These are phyloP conservation scores for Orcinus orca DNA, from an alignment of 2,113 vertebrate species.

Conservation along the genomic window DNA sequence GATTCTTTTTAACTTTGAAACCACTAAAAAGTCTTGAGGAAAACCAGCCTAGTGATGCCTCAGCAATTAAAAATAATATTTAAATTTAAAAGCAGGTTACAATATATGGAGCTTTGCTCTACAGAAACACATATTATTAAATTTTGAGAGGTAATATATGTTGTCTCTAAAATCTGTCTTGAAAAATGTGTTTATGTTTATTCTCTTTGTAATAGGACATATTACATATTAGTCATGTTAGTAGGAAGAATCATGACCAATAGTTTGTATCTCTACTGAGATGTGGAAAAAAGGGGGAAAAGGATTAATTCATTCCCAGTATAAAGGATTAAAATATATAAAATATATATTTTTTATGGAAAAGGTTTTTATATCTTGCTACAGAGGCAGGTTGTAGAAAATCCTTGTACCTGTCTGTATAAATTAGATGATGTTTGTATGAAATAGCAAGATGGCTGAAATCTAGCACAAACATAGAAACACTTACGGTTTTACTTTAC, in stretches of 20 bases:
- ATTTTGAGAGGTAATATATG: background rate
- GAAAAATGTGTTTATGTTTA: background rate
- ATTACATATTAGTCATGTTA: background rate
- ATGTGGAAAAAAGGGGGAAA: background rate
- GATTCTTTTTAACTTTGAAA: background rate
- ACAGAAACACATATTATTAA: background rate
- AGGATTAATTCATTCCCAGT: background rate
- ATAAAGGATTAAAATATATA: background rate
- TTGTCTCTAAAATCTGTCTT: background rate
- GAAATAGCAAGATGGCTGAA: background rate
- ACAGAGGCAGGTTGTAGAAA: background rate
- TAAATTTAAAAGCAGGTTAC: background rate
- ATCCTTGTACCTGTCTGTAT: background rate
- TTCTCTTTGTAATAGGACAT: background rate
- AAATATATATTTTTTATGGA: background rate
- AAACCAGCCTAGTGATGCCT: background rate
- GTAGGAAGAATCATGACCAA: background rate
- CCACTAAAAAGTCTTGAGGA: background rate
- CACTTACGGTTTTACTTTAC: background rate
- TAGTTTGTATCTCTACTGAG: background rate
- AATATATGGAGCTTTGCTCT: background rate
- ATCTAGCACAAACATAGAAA: background rate
- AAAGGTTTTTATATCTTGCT: background rate
- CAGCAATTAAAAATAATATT: background rate
- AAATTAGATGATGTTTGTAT: background rate